phyloP scores from a whole-genome alignment of 2,888 invertebrate genomes.

The Cephalotes varians region DNA sequence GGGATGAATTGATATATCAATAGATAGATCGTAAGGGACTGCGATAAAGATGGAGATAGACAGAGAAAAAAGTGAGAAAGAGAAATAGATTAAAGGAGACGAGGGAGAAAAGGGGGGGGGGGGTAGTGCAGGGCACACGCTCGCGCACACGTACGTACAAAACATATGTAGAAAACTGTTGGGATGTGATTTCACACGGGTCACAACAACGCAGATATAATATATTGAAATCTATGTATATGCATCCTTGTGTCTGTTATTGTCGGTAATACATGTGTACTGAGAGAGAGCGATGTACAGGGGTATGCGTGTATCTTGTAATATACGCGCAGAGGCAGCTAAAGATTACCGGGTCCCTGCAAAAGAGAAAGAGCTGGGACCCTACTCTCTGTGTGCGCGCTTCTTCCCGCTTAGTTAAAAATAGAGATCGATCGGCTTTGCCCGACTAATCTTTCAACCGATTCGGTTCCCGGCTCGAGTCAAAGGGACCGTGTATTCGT shows the following conservation, averaged over 20 bases:
- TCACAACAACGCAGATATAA: conserved; percentile 92
- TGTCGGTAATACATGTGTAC: conserved; percentile 40
- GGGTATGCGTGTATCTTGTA: conserved; percentile 59
- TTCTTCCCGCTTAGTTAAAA: conserved; percentile 54
- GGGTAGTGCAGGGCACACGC: conserved; percentile 83
- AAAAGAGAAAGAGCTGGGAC: conserved; percentile 29
- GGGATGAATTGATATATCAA: conserved; percentile 52
- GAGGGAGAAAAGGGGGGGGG: not conserved
- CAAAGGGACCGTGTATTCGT: conserved; percentile 49
- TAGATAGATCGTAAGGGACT: conserved; percentile 58
- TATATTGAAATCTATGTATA: conserved; percentile 76
- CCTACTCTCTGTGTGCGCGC: conserved; percentile 32
- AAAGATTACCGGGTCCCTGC: conserved; percentile 63
- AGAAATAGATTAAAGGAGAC: conserved; percentile 18
- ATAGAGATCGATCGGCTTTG: conserved; percentile 53
- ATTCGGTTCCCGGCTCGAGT: conserved; percentile 51
- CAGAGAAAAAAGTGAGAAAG: conserved; percentile 27
- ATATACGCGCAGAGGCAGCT: conserved; percentile 54
- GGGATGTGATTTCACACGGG: conserved; percentile 90
- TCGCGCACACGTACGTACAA: conserved; percentile 85
- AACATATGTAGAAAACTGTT: conserved; percentile 85
- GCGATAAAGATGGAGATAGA: conserved; percentile 45
- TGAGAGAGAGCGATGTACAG: conserved; percentile 32
- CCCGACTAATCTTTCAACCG: conserved; percentile 53
- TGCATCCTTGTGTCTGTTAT: conserved; percentile 71